These are phyloP conservation scores for Gila orcuttii DNA, from an alignment of 2,113 vertebrate species.

Conservation along the genomic window DNA sequence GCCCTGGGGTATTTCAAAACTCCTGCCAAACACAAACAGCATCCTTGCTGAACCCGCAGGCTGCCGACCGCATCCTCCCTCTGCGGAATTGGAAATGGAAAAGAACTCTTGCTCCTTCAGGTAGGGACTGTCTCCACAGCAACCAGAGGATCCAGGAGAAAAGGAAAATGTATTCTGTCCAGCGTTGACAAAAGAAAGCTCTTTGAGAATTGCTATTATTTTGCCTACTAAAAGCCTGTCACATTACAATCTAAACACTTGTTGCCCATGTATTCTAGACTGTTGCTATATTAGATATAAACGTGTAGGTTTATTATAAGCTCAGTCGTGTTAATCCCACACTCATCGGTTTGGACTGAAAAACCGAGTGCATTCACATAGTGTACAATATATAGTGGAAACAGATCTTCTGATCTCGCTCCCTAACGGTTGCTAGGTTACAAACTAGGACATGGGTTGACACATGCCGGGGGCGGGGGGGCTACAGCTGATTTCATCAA, in stretches of 20 bases:
- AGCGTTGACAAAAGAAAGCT: slow-evolving; percentile 27
- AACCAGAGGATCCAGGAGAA: slow-evolving; percentile 45
- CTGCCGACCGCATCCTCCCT: slow-evolving; percentile 37
- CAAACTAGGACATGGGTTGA: slow-evolving; percentile 60
- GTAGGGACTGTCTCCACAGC: slow-evolving; percentile 51
- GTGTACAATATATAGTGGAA: slow-evolving; percentile 48
- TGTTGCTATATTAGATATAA: not conserved
- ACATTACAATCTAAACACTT: not conserved
- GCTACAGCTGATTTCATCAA: slow-evolving; percentile 55
- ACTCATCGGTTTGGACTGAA: not conserved
- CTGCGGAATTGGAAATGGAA: slow-evolving; percentile 32
- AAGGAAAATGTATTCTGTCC: slow-evolving; percentile 19
- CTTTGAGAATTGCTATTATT: slow-evolving; percentile 35
- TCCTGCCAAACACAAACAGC: slow-evolving; percentile 47
- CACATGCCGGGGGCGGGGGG: slow-evolving; percentile 43
- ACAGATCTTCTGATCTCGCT: slow-evolving; percentile 41
- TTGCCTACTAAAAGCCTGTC: not conserved
- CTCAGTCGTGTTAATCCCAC: not conserved
- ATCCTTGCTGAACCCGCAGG: slow-evolving; percentile 33
- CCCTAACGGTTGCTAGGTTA: slow-evolving; percentile 58
- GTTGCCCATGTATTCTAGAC: not conserved
- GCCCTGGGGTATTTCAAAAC: slow-evolving; percentile 39
- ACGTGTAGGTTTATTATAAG: not conserved
- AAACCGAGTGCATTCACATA: slow-evolving; percentile 16
- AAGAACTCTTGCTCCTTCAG: slow-evolving; percentile 42